Evolutionary conservation across 2,888 invertebrate genomes (phyloP), one percentile per base, ranked within the genome.

Genomic region (Yponomeuta plumbellus): DNA sequence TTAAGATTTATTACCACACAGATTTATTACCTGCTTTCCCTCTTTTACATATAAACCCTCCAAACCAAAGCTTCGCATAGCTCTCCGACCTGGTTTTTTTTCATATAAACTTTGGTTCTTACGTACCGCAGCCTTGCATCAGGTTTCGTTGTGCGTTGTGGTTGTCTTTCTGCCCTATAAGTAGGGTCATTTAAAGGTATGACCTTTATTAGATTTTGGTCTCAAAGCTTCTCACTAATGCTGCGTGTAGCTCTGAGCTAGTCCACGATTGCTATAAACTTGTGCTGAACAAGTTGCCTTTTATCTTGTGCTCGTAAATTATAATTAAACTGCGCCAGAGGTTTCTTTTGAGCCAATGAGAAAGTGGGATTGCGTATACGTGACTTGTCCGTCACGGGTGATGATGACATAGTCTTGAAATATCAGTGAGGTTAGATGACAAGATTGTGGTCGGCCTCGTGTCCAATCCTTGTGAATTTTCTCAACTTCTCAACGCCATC

Each of bases 301-400:
- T 58, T 39, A 65, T 65, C 26, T 58, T 58, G 66, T 66, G 62
- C 68, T 69, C 68, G 68, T 67, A 67, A 70, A 68, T 68, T 68
- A 67, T 68, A 67, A 68, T 67, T 61, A 67, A 59, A 67, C 65
- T 63, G 65, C n/a, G 34, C 44, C 17, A 52, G 44, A 52, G 44
- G 44, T 52, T 52, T 52, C 44, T 52, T 52, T 52, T 17, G 44
- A 52, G 44, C 44, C 44, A 52, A 52, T 52, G 44, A 52, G 44
- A 52, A 52, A 52, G 44, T 52, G 44, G 44, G 17, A 17, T 52
- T 52, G 44, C 44, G 44, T 52, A n/a, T n/a, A 52, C 44, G 44
- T 17, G 44, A 17, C 17, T 17, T 17, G 44, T 52, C 8, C 17
- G 44, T 52, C 44, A 52, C 44, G 44, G 13, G 17, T 52, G 44